A percentile compares a stretch with the other conserved stretches of the same genome.
These are phyloP conservation scores for Limnephilus lunatus DNA, from an alignment of 2,888 invertebrate species.

Conservation along the genomic window DNA sequence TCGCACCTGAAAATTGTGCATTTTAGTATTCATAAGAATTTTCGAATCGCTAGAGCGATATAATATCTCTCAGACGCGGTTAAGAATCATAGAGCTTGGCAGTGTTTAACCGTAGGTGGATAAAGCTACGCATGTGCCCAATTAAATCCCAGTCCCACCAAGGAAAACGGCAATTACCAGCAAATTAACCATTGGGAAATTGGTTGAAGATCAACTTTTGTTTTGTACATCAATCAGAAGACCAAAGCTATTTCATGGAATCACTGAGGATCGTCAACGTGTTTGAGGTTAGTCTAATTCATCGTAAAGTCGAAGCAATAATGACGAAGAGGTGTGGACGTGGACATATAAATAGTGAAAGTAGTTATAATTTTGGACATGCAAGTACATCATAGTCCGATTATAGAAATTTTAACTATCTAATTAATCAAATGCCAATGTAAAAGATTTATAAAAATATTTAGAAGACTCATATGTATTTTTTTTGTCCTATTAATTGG, in stretches of 20 bases:
- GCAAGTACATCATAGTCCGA: too few species aligned
- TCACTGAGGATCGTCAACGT: background rate
- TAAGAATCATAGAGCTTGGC: slow-evolving; percentile 46
- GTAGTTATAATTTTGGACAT: too few species aligned
- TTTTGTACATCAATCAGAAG: background rate
- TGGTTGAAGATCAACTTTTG: too few species aligned
- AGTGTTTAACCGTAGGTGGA: background rate
- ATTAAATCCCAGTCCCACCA: background rate
- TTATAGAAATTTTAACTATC: too few species aligned
- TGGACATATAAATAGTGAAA: too few species aligned
- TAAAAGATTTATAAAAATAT: too few species aligned
- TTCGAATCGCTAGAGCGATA: slow-evolving; percentile 41
- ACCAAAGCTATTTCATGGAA: background rate
- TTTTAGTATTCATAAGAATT: slow-evolving; percentile 29
- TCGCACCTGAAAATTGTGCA: slow-evolving; percentile 15
- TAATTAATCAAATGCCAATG: too few species aligned
- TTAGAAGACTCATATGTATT: too few species aligned
- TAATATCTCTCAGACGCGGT: slow-evolving; percentile 53
- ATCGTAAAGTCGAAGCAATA: too few species aligned
- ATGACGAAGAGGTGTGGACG: too few species aligned
- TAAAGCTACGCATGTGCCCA: background rate
- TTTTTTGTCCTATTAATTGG: too few species aligned
- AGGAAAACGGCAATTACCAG: background rate
- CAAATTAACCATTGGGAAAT: background rate
- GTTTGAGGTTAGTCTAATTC: background rate